Conservation (phyloP, 2,888 invertebrate species). For the Ditula angustiorana region DNA sequence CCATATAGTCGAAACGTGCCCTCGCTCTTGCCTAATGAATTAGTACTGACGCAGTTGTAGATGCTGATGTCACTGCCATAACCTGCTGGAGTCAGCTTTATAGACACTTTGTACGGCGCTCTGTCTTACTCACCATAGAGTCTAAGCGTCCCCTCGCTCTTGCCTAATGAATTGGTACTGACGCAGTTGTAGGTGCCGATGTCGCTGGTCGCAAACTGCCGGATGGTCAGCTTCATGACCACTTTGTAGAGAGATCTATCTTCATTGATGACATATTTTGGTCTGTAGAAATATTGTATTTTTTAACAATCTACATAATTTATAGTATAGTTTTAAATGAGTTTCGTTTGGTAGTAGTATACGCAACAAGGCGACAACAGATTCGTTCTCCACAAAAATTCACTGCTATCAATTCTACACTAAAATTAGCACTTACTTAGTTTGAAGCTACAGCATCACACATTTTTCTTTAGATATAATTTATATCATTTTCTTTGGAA, state of each 20-base stretch:
- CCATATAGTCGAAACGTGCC: slow-evolving; percentile 90
- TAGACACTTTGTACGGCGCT: slow-evolving; percentile 87
- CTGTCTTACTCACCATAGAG: slow-evolving; percentile 83
- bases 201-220: slow-evolving; percentile 81
- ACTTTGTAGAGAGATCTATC: slow-evolving; percentile 90
- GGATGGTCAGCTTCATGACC: slow-evolving; percentile 89
- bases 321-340: too few species aligned
- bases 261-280: slow-evolving; percentile 90
- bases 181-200: slow-evolving; percentile 92
- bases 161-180: slow-evolving; percentile 92
- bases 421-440: too few species aligned
- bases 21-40: slow-evolving; percentile 91
- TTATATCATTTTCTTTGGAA: too few species aligned
- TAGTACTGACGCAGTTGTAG: slow-evolving; percentile 92
- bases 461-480: too few species aligned
- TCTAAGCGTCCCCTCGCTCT: slow-evolving; percentile 90
- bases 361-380: too few species aligned
- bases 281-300: slow-evolving; percentile 74
- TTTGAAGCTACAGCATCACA: too few species aligned
- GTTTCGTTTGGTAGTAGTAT: too few species aligned
- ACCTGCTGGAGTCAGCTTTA: slow-evolving; percentile 89
- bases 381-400: too few species aligned
- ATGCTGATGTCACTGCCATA: slow-evolving; percentile 85
- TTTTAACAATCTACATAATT: too few species aligned
- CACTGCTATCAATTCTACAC: too few species aligned